Percentiles rank a stretch among this genome's conserved stretches.
These are phyloP conservation scores for Lerista edwardsae DNA, from an alignment of 2,797 vertebrate species.

Conservation along the genomic window DNA sequence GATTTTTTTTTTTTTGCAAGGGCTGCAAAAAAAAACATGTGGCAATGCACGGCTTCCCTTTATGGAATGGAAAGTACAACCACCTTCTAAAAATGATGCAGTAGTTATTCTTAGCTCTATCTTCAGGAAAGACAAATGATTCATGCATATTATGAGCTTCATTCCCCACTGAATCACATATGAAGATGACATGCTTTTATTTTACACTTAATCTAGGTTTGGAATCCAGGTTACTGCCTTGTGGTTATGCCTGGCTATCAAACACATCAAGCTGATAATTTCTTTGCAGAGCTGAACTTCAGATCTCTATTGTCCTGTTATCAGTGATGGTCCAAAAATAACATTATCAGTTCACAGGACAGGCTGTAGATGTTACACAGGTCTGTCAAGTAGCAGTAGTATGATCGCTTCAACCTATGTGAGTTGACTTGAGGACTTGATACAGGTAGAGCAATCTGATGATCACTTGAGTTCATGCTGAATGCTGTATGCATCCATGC, in stretches of 20 bases:
- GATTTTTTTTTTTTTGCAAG: neutral
- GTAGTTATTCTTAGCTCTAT: conserved; percentile 1
- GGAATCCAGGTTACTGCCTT: neutral
- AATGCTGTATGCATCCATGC: neutral
- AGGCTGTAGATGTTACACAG: no score
- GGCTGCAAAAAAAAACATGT: neutral
- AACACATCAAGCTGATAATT: neutral
- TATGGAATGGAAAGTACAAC: neutral
- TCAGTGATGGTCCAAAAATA: neutral
- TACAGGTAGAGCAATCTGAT: neutral
- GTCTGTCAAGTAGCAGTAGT: neutral
- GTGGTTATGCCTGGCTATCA: neutral
- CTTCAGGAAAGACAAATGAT: conserved; percentile 15
- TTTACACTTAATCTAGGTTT: conserved; percentile 7
- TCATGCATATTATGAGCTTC: neutral
- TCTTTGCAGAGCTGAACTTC: neutral
- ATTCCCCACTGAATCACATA: neutral
- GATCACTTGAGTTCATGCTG: neutral
- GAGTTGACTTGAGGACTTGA: neutral
- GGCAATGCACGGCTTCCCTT: neutral
- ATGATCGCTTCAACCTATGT: neutral
- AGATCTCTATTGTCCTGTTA: neutral
- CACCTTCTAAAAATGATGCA: neutral
- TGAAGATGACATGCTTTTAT: neutral
- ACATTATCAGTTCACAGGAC: neutral